Evolutionary conservation across 1,140 invertebrate genomes (phyloP).

Genomic region (Physella acuta): DNA sequence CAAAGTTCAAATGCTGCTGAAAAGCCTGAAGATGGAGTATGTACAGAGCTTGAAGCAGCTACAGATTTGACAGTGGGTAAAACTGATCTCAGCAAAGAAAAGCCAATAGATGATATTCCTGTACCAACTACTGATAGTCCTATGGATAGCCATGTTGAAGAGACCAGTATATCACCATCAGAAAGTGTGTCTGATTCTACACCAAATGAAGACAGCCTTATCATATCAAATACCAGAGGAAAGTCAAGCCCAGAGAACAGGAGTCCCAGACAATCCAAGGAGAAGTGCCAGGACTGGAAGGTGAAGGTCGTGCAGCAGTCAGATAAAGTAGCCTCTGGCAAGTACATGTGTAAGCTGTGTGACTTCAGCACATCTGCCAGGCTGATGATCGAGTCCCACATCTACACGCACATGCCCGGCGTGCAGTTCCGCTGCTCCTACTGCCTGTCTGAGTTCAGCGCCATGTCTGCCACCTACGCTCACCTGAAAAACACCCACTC

Average conservation of each 20-base stretch:
- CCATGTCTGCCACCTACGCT: constrained; percentile 29
- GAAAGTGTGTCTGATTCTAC: too few relatives aligned
- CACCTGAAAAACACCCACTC: constrained; percentile 38
- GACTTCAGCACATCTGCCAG: constrained; percentile 32
- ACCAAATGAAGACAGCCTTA: too few relatives aligned
- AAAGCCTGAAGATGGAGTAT: too few relatives aligned
- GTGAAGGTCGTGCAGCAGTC: constrained; percentile 12
- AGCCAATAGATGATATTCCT: too few relatives aligned
- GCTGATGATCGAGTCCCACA: constrained; percentile 39
- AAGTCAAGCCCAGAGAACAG: not conserved
- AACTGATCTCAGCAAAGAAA: not conserved
- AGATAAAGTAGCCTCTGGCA: constrained; percentile 2
- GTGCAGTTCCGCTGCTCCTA: constrained; percentile 40
- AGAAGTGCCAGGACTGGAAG: constrained; percentile 13
- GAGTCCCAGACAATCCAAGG: not conserved
- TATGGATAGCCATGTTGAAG: too few relatives aligned
- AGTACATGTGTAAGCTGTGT: constrained; percentile 35
- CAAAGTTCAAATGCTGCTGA: not conserved
- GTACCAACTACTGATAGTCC: too few relatives aligned
- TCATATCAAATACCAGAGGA: not conserved
- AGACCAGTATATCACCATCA: too few relatives aligned
- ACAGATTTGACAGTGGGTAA: not conserved
- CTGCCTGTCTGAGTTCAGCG: constrained; percentile 35
- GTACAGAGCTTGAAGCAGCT: too few relatives aligned
- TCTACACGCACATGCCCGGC: constrained; percentile 41